A percentile compares a stretch with the other conserved stretches of the same genome.
Conservation (phyloP, 37 sponge, comb jelly and placozoan genomes). For the Haliclona indistincta region DNA sequence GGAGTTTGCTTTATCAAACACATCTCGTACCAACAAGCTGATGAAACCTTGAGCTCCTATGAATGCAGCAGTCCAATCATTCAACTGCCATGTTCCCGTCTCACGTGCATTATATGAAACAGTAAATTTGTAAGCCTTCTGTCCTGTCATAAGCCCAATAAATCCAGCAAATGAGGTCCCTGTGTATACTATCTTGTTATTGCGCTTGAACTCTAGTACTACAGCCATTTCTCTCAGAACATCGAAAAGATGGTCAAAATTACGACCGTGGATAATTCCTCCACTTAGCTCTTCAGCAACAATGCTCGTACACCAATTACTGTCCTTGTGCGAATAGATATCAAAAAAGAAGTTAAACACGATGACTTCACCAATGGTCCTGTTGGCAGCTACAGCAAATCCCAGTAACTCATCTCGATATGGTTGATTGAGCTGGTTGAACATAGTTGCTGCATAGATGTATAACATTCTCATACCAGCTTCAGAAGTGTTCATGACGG, state of each 20-base stretch:
- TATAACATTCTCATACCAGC: slow-evolving; percentile 21
- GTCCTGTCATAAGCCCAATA: slow-evolving; percentile 81
- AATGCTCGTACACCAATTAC: slow-evolving; percentile 85
- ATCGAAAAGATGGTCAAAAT: slow-evolving; percentile 79
- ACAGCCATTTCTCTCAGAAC: slow-evolving; percentile 67
- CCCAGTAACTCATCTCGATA: slow-evolving; percentile 67
- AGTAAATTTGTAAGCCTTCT: slow-evolving; percentile 66
- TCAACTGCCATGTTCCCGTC: slow-evolving; percentile 62
- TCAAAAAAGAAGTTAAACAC: slow-evolving; percentile 72
- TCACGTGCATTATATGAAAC: slow-evolving; percentile 82
- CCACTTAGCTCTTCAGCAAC: slow-evolving; percentile 75
- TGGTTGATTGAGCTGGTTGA: slow-evolving; percentile 55
- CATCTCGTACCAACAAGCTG: slow-evolving; percentile 53
- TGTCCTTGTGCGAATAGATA: slow-evolving; percentile 37
- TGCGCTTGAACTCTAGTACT: slow-evolving; percentile 72
- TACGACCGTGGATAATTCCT: slow-evolving; percentile 79
- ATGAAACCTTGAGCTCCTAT: slow-evolving; percentile 20
- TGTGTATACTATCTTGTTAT: slow-evolving; percentile 70
- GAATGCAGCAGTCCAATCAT: slow-evolving; percentile 38
- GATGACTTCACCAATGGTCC: slow-evolving; percentile 48
- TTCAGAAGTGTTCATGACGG: slow-evolving; percentile 34
- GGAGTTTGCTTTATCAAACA: slow-evolving; percentile 12
- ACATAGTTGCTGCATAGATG: slow-evolving; percentile 37
- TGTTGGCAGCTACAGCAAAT: slow-evolving; percentile 27
- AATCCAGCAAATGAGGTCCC: slow-evolving; percentile 84